phyloP scores from a whole-genome alignment of 2,113 vertebrate genomes.

The Bubo scandiacus region DNA sequence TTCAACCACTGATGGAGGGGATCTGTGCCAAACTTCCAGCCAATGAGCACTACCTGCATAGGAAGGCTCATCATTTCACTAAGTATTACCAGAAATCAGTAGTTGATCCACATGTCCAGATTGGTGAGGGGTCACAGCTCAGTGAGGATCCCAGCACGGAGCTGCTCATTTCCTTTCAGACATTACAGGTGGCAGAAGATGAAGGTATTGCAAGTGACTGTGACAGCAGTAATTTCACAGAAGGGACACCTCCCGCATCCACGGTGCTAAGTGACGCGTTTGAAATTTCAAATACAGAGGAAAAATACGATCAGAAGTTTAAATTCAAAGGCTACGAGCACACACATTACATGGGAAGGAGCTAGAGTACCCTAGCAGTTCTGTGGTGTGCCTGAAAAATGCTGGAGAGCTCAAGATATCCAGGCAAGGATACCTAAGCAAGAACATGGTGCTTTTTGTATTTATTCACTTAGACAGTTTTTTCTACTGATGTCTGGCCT shows the following conservation, averaged over 20 bases:
- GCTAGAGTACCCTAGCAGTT: not conserved
- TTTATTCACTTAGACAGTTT: not conserved
- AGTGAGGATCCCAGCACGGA: not conserved
- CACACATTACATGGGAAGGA: conserved; percentile 30
- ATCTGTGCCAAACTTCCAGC: not conserved
- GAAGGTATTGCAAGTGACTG: conserved; percentile 28
- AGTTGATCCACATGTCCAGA: not conserved
- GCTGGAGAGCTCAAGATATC: not conserved
- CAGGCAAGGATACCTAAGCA: not conserved
- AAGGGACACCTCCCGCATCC: not conserved
- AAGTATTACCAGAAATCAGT: not conserved
- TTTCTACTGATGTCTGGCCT: not conserved
- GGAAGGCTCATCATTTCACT: not conserved
- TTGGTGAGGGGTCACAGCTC: not conserved
- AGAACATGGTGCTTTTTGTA: not conserved
- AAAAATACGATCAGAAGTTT: not conserved
- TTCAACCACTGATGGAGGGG: not conserved
- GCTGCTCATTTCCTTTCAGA: not conserved
- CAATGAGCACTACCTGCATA: rapidly evolving
- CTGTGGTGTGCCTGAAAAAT: not conserved
- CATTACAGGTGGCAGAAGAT: conserved; percentile 17
- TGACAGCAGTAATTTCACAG: not conserved
- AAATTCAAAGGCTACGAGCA: not conserved
- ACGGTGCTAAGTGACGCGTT: rapidly evolving
- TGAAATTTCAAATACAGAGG: not conserved